These are phyloP conservation scores for Polyploca ridens DNA, from an alignment of 2,888 invertebrate genomes.

Conservation along the genomic window DNA sequence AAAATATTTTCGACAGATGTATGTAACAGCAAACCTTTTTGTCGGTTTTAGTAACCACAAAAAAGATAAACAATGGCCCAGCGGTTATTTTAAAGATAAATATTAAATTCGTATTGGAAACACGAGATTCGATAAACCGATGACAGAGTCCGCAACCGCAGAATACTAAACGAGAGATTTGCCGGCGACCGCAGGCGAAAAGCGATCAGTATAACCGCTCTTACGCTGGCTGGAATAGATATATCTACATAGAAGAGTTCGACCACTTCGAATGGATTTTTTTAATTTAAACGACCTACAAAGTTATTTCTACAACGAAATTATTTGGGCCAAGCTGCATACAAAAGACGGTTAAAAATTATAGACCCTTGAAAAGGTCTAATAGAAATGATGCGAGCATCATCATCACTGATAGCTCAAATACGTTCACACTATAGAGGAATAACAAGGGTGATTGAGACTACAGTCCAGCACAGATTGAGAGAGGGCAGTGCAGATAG, in stretches of 20 bases:
- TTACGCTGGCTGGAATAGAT: conserved; percentile 22
- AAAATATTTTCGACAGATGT: conserved; percentile 26
- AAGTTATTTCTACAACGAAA: too few relatives aligned
- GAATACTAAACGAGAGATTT: conserved; percentile 73
- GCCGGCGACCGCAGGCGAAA: conserved; percentile 59
- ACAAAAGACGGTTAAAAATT: too few relatives aligned
- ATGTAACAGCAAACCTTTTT: conserved; percentile 29
- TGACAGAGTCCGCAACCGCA: conserved; percentile 62
- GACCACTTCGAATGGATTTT: too few relatives aligned
- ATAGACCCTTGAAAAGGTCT: too few relatives aligned
- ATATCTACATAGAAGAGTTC: neutral
- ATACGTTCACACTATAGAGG: too few relatives aligned
- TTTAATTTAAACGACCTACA: too few relatives aligned
- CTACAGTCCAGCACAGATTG: too few relatives aligned
- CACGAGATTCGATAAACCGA: conserved; percentile 60
- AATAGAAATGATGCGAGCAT: too few relatives aligned
- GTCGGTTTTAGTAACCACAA: conserved; percentile 41
- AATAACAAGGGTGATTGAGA: too few relatives aligned
- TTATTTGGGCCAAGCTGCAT: too few relatives aligned
- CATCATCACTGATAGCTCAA: too few relatives aligned
- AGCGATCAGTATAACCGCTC: conserved; percentile 31
- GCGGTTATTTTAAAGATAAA: conserved; percentile 40
- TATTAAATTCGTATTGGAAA: conserved; percentile 58
- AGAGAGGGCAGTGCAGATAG: too few relatives aligned
- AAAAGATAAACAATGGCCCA: conserved; percentile 49